phyloP scores from a whole-genome alignment of 2,888 invertebrate species.

The Acholoe squamosa region DNA sequence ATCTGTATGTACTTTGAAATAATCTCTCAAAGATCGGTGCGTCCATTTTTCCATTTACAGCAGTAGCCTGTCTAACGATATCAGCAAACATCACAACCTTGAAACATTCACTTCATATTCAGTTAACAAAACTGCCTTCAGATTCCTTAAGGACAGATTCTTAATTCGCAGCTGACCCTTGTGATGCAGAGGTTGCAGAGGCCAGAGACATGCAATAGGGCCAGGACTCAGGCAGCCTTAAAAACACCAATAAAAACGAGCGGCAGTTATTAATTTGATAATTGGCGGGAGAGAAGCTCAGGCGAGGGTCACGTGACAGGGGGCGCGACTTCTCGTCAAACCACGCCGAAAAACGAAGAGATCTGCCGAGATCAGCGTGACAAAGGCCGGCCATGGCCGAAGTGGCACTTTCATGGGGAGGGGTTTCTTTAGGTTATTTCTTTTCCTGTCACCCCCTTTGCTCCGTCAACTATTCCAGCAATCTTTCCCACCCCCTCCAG shows the following conservation, averaged over 20 bases:
- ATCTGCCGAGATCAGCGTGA: conserved; percentile 22
- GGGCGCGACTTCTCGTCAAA: conserved; percentile 15
- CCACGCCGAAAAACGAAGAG: conserved; percentile 1
- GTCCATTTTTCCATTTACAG: too few relatives aligned
- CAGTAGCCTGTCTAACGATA: too few relatives aligned
- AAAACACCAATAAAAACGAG: background rate
- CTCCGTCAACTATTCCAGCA: background rate
- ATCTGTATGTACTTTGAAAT: too few relatives aligned
- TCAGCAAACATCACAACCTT: too few relatives aligned
- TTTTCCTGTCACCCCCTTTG: background rate
- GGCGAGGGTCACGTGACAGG: conserved; percentile 39
- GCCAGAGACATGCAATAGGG: background rate
- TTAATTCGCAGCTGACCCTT: background rate
- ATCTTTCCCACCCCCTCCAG: background rate
- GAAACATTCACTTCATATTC: too few relatives aligned
- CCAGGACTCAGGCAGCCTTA: background rate
- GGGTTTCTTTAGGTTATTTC: background rate
- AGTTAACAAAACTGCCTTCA: too few relatives aligned
- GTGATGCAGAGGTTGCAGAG: background rate
- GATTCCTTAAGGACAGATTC: too few relatives aligned
- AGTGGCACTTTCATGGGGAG: conserved; percentile 42
- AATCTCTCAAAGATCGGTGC: too few relatives aligned
- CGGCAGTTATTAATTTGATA: conserved; percentile 59
- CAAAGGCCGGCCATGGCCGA: background rate
- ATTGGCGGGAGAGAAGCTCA: conserved; percentile 39